These are phyloP conservation scores for Nebria salina DNA, from an alignment of 2,888 invertebrate genomes.

Conservation along the genomic window DNA sequence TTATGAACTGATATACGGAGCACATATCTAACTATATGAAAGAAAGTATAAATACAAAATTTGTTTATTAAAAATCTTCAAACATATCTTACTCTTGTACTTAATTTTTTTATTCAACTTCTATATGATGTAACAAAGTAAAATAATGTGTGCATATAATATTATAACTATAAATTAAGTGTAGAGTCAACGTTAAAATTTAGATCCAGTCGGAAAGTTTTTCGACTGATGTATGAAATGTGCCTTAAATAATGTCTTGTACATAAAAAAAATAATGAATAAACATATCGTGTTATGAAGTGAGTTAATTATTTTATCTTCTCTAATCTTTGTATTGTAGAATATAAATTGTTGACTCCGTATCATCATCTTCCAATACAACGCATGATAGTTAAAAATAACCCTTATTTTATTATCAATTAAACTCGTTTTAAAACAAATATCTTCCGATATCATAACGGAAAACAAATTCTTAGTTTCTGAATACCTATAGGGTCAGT, in stretches of 20 bases:
- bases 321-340: not conserved
- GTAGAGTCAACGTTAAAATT: slow-evolving; percentile 15
- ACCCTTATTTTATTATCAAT: too few relatives aligned
- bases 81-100: slow-evolving; percentile 40
- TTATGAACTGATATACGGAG: slow-evolving; percentile 11
- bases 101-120: slow-evolving; percentile 37
- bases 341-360: not conserved
- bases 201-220: slow-evolving; percentile 24
- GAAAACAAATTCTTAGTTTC: too few relatives aligned
- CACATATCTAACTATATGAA: slow-evolving; percentile 15
- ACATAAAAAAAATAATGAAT: slow-evolving; percentile 54
- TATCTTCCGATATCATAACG: too few relatives aligned
- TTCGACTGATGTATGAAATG: slow-evolving; percentile 38
- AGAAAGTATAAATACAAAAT: slow-evolving; percentile 7
- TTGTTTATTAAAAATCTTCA: slow-evolving; percentile 1
- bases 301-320: not conserved
- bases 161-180: slow-evolving; percentile 33
- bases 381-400: too few relatives aligned
- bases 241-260: slow-evolving; percentile 47
- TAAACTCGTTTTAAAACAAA: too few relatives aligned
- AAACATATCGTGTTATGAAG: slow-evolving; percentile 47
- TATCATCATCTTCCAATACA: too few relatives aligned
- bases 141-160: slow-evolving; percentile 36
- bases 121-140: slow-evolving; percentile 24
- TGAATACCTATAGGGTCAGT: too few relatives aligned